Evolutionary conservation across 2,888 invertebrate genomes (phyloP), one percentile per base, ranked within the genome.

Genomic region (Epinotia brunnichana): DNA sequence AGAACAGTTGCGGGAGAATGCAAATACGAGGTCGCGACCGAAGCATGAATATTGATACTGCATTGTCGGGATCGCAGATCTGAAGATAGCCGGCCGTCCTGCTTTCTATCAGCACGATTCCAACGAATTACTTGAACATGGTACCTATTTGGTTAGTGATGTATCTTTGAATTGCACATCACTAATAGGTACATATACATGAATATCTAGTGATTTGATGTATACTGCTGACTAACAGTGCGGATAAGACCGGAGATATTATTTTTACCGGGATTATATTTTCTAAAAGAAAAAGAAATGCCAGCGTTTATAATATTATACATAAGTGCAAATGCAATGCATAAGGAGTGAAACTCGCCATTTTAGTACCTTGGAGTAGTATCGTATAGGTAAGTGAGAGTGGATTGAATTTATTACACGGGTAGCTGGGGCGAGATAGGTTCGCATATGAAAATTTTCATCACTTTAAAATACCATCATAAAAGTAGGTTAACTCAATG

Each of bases 31-130:
- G 92, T 92, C 92, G 90, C 91, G 92, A 91, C 91, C 92, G 88
- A 85, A 86, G 88, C 89, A 92, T 92, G 92, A 91, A 92, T 92
- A 92, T 92, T 92, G 92, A 92, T 92, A 92, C 87, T 87, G 89
- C 90, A 89, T 90, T 90, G 89, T 89, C 86, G 87, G 87, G 90
- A 92, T 92, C 87, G 84, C 87, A 88, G 92, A 92, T 92, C 87
- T 87, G 80, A 78, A 82, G 91, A 92, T 91, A 91, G 86, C 83
- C 83, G 81, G 80, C 79, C 85, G 85, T 84, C 84, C 86, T 86
- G 87, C 88, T 89, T 88, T 86, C 85, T 83, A 85, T 83, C 79
- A 79, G 87, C 91, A 91, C 91, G 91, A 91, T 87, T 88, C 83
- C 84, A 86, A 87, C 87, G 85, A 90, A 91, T 88, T 87, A 87